Evolutionary conservation across 2,797 vertebrate genomes (phyloP).

Genomic region (Semaprochilodus insignis): DNA sequence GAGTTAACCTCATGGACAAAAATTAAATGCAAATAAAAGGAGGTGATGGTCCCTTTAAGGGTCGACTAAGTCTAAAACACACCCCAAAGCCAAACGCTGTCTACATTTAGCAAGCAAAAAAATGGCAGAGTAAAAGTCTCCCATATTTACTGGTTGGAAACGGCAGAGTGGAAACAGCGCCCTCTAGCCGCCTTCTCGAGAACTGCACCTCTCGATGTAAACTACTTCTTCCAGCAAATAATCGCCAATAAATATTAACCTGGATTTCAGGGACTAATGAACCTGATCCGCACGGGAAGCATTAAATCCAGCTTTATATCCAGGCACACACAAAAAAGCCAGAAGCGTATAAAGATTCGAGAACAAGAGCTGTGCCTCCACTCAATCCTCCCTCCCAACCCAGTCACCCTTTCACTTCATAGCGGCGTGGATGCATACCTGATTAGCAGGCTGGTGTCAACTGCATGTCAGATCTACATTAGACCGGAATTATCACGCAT

Average conservation of each 20-base stretch:
- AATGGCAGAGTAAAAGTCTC: neutral
- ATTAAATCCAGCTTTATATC: neutral
- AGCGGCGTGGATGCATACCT: neutral
- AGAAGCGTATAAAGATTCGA: neutral
- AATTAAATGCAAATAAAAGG: too few relatives aligned
- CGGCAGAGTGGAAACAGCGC: slow-evolving; percentile 64
- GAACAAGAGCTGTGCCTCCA: neutral
- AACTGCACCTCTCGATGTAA: slow-evolving; percentile 3
- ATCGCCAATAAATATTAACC: neutral
- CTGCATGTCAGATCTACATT: neutral
- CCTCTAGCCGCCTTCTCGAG: slow-evolving; percentile 59
- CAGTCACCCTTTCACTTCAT: neutral
- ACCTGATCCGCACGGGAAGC: neutral
- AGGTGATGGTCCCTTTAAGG: neutral
- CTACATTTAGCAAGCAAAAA: neutral
- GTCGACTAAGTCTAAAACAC: neutral
- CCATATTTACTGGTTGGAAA: neutral
- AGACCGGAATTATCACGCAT: neutral
- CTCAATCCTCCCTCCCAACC: neutral
- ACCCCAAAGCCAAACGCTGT: neutral
- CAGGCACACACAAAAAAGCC: neutral
- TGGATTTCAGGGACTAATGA: neutral
- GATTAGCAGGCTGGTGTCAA: neutral
- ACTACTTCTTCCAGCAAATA: neutral
- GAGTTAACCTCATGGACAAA: too few relatives aligned